Base-by-base conservation (phyloP, 2,113 vertebrate genomes). In the Microtus montanus region DNA sequence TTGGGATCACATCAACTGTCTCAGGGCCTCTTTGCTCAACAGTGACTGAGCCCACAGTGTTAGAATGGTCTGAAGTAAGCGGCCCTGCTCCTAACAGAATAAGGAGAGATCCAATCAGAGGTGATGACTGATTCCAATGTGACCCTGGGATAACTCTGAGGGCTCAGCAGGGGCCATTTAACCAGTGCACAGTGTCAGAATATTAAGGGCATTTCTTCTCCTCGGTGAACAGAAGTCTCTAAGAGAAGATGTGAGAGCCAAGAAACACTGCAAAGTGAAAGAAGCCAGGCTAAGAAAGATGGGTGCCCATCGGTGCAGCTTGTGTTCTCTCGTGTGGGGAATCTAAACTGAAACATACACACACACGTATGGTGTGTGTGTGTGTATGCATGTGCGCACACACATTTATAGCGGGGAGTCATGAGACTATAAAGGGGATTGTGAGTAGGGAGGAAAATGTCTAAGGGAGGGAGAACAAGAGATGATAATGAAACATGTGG, bases 101-200 rank as follows among this genome's bases (percentile, higher is more conserved):
- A 47, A 10, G 47, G 47, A 38, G 0, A 17, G 12, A 2, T 7
- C 22, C 49, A 3, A 19, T n/a, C 9, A 28, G 41, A 44, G 11
- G 14, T 8, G 10, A 38, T 3, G 12, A 47, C 28, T 52, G 82
- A 35, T 41, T 26, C 61, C 24, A 33, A n/a, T 22, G 8, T 52
- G 19, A 10, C 19, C 33, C 22, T 0, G 1, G 22, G 20, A 38
- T 8, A 66, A 33, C 17, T 30, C 10, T 3, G 14, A 17, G 28
- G 7, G 3, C 12, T n/a, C 61, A 63, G 28, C 35, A n/a, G 52
- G 20, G 64, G 49, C 4, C 8, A 5, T 22, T 17, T 14, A 49
- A 38, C 2, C 20, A n/a, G 10, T 4, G 4, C 41, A 19, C 6
- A 8, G 47, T 4, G 24, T 15, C 14, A 83, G n/a, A 38, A 71